These are phyloP conservation scores for Myripristis jacobus DNA, from an alignment of 2,797 vertebrate species.

Conservation along the genomic window DNA sequence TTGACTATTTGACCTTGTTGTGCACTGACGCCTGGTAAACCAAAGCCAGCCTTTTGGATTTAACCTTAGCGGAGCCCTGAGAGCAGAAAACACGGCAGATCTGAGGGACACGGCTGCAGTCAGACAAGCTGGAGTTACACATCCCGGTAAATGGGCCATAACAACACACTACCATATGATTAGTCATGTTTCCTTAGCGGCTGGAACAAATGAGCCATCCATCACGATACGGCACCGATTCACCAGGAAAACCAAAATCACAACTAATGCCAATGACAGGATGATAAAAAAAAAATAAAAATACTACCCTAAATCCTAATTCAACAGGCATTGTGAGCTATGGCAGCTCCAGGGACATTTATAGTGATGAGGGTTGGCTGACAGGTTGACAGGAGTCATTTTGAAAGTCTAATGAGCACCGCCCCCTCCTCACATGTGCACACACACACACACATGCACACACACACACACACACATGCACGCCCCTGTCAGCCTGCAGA, in stretches of 20 bases:
- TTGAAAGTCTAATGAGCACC: slow-evolving; percentile 40
- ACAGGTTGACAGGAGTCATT: slow-evolving; percentile 39
- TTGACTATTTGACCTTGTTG: neutral
- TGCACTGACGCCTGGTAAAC: neutral
- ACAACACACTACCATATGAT: too few species aligned
- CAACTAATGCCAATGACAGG: too few species aligned
- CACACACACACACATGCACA: slow-evolving; percentile 1
- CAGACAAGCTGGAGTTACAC: neutral
- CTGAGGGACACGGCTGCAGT: neutral
- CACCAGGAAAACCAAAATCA: too few species aligned
- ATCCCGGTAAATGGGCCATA: neutral
- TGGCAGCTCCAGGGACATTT: slow-evolving; percentile 11
- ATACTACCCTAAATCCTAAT: neutral
- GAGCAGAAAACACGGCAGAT: neutral
- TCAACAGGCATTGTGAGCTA: neutral
- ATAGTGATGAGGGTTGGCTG: slow-evolving; percentile 28
- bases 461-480: slow-evolving; percentile 1
- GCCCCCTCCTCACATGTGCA: neutral
- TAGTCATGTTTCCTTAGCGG: too few species aligned
- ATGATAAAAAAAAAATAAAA: too few species aligned
- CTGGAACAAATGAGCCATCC: neutral
- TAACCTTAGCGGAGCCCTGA: neutral
- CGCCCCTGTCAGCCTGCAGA: slow-evolving; percentile 19
- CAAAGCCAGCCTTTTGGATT: neutral
- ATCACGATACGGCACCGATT: neutral